Percentiles rank a stretch among this genome's conserved stretches.
Evolutionary conservation across 2,113 vertebrate genomes (phyloP).

Genomic region (Chrysochloris asiatica): DNA sequence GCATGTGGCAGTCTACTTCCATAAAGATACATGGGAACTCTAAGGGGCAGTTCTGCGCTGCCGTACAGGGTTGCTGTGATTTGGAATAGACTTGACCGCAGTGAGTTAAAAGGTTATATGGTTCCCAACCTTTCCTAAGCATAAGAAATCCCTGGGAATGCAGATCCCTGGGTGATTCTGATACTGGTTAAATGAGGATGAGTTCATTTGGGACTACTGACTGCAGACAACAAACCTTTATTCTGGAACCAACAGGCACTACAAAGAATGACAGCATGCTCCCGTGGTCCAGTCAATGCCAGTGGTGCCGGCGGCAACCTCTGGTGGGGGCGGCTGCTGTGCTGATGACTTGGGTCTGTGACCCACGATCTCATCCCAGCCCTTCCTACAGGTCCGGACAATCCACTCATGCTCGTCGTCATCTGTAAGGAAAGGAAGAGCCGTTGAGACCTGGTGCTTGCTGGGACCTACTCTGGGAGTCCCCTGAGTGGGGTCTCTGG

Average conservation of each 20-base stretch:
- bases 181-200: background rate
- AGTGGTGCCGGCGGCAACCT: background rate
- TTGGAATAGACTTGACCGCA: background rate
- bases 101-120: background rate
- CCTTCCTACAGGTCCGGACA: slow-evolving; percentile 89
- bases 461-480: background rate
- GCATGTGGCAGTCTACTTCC: no score
- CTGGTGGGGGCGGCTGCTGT: background rate
- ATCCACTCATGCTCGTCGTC: slow-evolving; percentile 94
- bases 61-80: background rate
- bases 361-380: slow-evolving; percentile 80
- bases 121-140: background rate
- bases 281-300: background rate
- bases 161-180: background rate
- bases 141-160: background rate
- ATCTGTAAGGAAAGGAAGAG: slow-evolving; percentile 84
- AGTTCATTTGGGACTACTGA: background rate
- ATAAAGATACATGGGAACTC: no score
- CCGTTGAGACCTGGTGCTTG: rapidly evolving
- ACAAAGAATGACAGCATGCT: background rate
- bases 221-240: slow-evolving; percentile 66
- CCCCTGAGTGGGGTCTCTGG: no score
- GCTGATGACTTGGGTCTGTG: slow-evolving; percentile 41
- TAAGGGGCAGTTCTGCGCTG: no score
- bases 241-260: slow-evolving; percentile 33